Evolutionary conservation across 2,113 vertebrate genomes (phyloP).

Genomic region (Procavia capensis): DNA sequence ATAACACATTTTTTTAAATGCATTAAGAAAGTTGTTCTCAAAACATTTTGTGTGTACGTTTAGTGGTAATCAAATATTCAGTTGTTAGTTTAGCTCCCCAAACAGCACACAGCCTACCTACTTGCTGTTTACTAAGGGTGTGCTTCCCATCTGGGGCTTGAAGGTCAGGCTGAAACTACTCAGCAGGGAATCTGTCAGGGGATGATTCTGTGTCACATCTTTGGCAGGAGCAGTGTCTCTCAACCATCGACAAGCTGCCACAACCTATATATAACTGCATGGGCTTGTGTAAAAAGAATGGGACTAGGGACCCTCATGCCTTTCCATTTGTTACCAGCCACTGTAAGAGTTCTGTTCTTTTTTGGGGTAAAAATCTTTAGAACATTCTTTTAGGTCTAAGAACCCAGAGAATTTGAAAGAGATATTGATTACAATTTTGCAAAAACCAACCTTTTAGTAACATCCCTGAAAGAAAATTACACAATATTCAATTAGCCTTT

Average conservation of each 20-base stretch:
- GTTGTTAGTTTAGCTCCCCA: neutral
- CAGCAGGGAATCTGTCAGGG: neutral
- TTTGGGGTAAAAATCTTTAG: neutral
- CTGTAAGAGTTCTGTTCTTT: neutral
- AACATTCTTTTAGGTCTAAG: neutral
- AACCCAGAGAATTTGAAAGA: neutral
- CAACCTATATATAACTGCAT: neutral
- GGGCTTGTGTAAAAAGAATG: neutral
- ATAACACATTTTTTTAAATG: neutral
- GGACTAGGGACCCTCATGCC: neutral
- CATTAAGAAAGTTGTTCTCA: neutral
- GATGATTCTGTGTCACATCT: neutral
- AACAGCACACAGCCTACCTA: no score
- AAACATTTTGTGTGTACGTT: neutral
- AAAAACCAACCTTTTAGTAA: neutral
- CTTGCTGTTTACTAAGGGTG: neutral
- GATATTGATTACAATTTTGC: neutral
- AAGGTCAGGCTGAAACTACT: neutral
- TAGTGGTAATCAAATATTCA: neutral
- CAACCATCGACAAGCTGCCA: neutral
- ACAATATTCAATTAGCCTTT: neutral
- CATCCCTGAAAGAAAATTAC: neutral
- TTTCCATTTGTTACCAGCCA: neutral
- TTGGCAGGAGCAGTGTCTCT: neutral
- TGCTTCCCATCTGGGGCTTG: neutral